Percentiles rank a stretch among this genome's conserved stretches.
phyloP scores from a whole-genome alignment of 2,113 vertebrate species.

The Ibidorhyncha struthersii region DNA sequence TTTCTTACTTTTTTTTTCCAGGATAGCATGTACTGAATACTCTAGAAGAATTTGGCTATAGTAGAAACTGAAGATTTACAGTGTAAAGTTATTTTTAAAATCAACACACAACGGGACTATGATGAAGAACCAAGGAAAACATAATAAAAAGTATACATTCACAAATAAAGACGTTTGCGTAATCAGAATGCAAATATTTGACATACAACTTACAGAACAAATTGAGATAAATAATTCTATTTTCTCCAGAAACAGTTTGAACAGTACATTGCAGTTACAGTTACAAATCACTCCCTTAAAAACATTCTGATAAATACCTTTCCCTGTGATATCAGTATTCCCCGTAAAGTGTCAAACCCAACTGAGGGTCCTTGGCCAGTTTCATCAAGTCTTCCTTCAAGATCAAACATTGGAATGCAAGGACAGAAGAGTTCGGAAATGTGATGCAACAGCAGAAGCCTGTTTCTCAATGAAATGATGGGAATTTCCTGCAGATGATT shows the following conservation, averaged over 20 bases:
- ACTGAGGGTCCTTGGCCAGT: conserved; percentile 91
- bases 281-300: background rate
- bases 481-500: conserved; percentile 96
- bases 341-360: conserved; percentile 92
- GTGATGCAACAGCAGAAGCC: conserved; percentile 93
- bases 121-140: background rate
- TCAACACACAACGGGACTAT: background rate
- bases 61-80: background rate
- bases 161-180: background rate
- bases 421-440: conserved; percentile 98
- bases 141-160: background rate
- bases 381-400: conserved; percentile 93
- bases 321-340: conserved; percentile 97
- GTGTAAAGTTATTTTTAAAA: background rate
- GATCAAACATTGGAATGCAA: conserved; percentile 98
- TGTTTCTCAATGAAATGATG: conserved; percentile 90
- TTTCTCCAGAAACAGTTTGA: background rate
- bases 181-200: background rate
- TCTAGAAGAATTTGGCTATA: background rate
- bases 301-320: conserved; percentile 79
- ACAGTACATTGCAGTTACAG: background rate
- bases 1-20: background rate
- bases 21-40: background rate
- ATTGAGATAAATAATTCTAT: background rate
- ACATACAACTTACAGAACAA: background rate